Base-by-base conservation (phyloP, 1,140 invertebrate species). In the Phthorimaea operculella region DNA sequence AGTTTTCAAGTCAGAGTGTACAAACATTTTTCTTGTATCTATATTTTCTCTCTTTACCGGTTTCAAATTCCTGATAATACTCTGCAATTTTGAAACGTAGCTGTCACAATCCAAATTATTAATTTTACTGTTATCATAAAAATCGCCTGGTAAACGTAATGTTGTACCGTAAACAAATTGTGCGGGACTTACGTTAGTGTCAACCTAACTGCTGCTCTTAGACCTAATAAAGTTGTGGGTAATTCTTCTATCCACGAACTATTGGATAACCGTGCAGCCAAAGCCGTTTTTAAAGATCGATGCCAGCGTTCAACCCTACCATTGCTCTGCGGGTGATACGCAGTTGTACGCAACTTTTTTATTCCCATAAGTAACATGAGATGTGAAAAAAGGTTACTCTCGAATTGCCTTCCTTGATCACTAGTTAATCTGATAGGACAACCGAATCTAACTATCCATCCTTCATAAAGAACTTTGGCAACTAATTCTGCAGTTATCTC, bases 331-430 rank as follows among this genome's bases (percentile, higher is more conserved):
- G 81, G 77, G 51, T 79, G 72, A 51, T 78, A 85, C 4, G 76
- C 57, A 0, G 83, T 80, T 0, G 80, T 86, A 33, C 68, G 57
- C 0, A 56, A 34, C 44, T 70, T 63, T 28, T 69, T 47, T 4
- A 62, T 54, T 4, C 80, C 72, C 6, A 74, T 52, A 0, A 69
- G 12, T 4, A 52, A 12, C 16, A 44, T 58, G 18, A 78, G 28
- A 9, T 61, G 4, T 11, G 59, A 54, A 39, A 81, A 84, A 0
- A 83, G 34, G 0, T 56, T 15, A 3, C 66, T 64, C 47, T 80
- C 72, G 49, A 84, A 86, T 62, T 86, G 77, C 4, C 62, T 33
- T 0, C 79, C 79, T 61, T 74, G 71, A 44, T 85, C 80, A 0
- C 65, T 76, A 1, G 70, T 79, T 5, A 82, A 52, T 7, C 54